Base-by-base conservation (phyloP, 2,888 invertebrate species). In the Villa cingulata region DNA sequence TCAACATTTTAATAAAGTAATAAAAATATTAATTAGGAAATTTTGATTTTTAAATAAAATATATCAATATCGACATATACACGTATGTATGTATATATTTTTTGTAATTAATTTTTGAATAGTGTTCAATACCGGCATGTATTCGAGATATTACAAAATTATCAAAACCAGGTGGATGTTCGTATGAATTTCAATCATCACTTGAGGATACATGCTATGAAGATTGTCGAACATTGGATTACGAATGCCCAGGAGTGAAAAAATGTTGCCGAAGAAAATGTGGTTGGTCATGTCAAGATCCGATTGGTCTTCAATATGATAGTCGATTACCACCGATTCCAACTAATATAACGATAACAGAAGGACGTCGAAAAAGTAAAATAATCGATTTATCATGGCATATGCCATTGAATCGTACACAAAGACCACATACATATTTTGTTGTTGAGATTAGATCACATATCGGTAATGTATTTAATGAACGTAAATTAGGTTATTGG, bases 381-480 rank as follows among this genome's bases (percentile, higher is more conserved):
- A 50, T 38, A 37, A 48, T 48, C 18, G 48, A 48, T 23, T 49
- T 54, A 27, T 46, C 48, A 7, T 54, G 53, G 53, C 44, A 54
- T 19, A 48, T 53, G 20, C 45, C 43, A 18, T 34, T 46, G 10
- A 48, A 46, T 19, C 38, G 43, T 34, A 39, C 45, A 14, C 20
- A 51, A 15, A 51, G 51, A 23, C 44, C 48, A 12, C 55, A 55
- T 6, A 65, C 75, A 1, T 61, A 78, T 29, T 81, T 77, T 57
- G 63, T 82, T 17, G 64, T 86, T 2, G 81, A 86, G 62, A 81
- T 81, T 55, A 77, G 84, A 46, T 81, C 81, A 54, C 79, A 83
- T 55, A 68, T 80, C 14, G 84, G 84, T 0, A 76, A 76, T 1
- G 72, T 78, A 45, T 83, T 78, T 57, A 72, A 77, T 41, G 76